Base-by-base conservation (phyloP, 2,113 vertebrate genomes). In the Tenebrosternarchus preto region DNA sequence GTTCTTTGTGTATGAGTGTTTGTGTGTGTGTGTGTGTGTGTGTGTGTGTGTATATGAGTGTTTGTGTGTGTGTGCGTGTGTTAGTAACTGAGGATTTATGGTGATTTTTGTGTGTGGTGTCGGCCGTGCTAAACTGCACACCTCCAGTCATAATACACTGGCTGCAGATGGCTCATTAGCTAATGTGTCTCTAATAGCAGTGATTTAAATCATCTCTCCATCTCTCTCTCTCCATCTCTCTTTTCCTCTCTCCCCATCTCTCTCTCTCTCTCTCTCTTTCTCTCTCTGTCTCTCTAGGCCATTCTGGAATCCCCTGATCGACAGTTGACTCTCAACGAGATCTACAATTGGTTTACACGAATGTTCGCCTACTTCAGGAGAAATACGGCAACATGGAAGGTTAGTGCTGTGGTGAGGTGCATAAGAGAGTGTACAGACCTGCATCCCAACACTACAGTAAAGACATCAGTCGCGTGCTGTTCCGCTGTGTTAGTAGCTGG, bases 381-480 rank as follows among this genome's bases (percentile, higher is more conserved):
- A 93, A 99, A 99, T 92, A 99, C 98, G 3, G 98, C 97, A 87
- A 99, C 98, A 83, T 99, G 98, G 98, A 99, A 99, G 97, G 98
- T 99, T 91, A 95, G 88, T 12, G 2, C 33, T 36, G 6, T 36
- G 6, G 33, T 36, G 33, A 6, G 6, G 33, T 4, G 33, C 33
- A 36, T 36, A 36, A 36, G 33, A 36, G n/a, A n/a, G n/a, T n/a
- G n/a, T n/a, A n/a, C n/a, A n/a, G n/a, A n/a, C n/a, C n/a, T n/a
- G n/a, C n/a, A n/a, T n/a, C n/a, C n/a, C n/a, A n/a, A n/a, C n/a
- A n/a, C n/a, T n/a, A n/a, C n/a, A n/a, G n/a, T n/a, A n/a, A n/a
- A n/a, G n/a, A n/a, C n/a, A n/a, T n/a, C n/a, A n/a, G n/a, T n/a
- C n/a, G n/a, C n/a, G n/a, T n/a, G n/a, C n/a, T n/a, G n/a, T n/a